phyloP scores from a whole-genome alignment of 2,797 vertebrate species.

The Lemur catta region DNA sequence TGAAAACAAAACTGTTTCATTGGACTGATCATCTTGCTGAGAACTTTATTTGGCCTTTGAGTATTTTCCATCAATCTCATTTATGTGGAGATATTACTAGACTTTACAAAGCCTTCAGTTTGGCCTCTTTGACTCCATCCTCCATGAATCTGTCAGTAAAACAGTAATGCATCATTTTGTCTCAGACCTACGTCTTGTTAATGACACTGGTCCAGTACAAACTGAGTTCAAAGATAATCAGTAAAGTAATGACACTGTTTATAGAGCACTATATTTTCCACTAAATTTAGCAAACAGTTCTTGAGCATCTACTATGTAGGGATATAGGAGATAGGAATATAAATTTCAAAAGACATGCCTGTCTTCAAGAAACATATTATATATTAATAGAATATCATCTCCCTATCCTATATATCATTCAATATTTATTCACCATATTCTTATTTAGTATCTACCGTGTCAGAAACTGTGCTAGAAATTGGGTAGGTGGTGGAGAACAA shows the following conservation, averaged over 20 bases:
- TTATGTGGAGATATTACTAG: constrained; percentile 50
- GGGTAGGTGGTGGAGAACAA: neutral
- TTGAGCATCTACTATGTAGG: neutral
- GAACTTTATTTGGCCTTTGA: constrained; percentile 53
- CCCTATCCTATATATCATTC: neutral
- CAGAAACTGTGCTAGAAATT: neutral
- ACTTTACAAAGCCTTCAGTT: neutral
- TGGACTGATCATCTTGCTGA: constrained; percentile 28
- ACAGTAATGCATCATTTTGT: constrained; percentile 48
- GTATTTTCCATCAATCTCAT: constrained; percentile 41
- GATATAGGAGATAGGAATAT: neutral
- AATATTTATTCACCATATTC: constrained; percentile 40
- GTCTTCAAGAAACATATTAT: neutral
- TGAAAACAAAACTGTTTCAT: constrained; percentile 39
- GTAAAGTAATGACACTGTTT: constrained; percentile 35
- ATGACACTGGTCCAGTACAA: constrained; percentile 30
- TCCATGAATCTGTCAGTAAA: constrained; percentile 58
- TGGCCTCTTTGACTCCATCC: constrained; percentile 42
- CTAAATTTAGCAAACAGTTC: constrained; percentile 45
- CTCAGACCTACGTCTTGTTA: constrained; percentile 33
- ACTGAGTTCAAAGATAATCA: constrained; percentile 53
- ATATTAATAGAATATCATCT: neutral
- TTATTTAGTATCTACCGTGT: neutral
- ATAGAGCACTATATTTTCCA: constrained; percentile 33
- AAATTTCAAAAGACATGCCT: neutral